Evolutionary conservation across 2,797 vertebrate genomes (phyloP), one percentile per base, ranked within the genome.

Genomic region (Phrynocephalus guinanensis): DNA sequence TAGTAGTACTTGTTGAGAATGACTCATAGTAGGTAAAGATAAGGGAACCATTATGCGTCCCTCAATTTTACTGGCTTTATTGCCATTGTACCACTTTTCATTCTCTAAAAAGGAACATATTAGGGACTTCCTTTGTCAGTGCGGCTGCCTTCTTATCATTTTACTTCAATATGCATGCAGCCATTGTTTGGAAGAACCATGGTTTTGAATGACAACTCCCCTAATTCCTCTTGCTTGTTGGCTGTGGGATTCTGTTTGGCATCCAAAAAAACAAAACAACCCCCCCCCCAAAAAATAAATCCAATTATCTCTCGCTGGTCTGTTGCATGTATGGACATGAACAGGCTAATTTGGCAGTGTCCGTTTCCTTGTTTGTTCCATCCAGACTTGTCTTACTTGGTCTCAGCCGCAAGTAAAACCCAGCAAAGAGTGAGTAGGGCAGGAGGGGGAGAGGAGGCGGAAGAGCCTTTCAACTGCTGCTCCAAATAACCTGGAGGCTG

Each of bases 401-500:
- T 82, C 90, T 24, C 90, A 11, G 79, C 20, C 26, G 76, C 76
- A 0, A 44, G 86, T 67, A 66, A 87, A 73, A 78, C 44, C 70
- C 56, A 70, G 76, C 66, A 72, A 26, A 4, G 60, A 0, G 60
- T 76, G 87, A 11, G 1, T 20, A 60, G 68, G 13, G 73, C n/a
- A 91, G 88, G 33, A 33, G 18, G 38, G 22, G 72, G 72, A 75
- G 72, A 75, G 72, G 72, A 22, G 28, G 28, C 50, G 52, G 86
- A 87, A 90, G 92, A 56, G 92, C 91, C 91, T 9, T 2, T 88
- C 66, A 86, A 91, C 95, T 30, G 77, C 91, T 86, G 86, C 91
- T 94, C 91, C 93, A 3, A 76, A 8, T 95, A 96, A 96, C 96
- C 96, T 96, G 96, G 95, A 94, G 91, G 86, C 93, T 90, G 92